Conservation (phyloP, 2,113 vertebrate genomes). For the Cercocebus atys region DNA sequence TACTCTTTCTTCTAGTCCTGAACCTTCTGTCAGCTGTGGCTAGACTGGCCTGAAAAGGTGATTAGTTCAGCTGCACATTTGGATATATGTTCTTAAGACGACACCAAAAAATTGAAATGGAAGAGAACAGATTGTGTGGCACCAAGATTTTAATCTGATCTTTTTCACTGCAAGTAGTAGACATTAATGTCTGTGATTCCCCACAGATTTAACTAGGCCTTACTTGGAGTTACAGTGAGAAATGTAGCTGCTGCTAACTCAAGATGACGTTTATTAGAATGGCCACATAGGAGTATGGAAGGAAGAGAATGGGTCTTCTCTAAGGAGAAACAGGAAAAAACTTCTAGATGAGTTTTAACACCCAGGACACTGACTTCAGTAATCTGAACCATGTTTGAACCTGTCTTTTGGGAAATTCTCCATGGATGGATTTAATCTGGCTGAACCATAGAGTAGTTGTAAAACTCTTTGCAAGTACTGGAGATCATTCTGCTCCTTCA, state of each 20-base stretch:
- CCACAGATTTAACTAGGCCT: neutral
- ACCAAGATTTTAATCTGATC: neutral
- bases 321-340: neutral
- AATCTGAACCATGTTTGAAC: neutral
- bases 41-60: neutral
- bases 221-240: neutral
- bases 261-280: neutral
- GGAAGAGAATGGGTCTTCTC: neutral
- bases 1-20: neutral
- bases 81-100: neutral
- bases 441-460: neutral
- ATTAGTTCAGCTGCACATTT: neutral
- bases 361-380: neutral
- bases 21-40: neutral
- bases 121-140: neutral
- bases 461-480: neutral
- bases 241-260: neutral
- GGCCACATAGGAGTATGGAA: neutral
- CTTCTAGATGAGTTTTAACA: neutral
- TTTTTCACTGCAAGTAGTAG: neutral
- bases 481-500: neutral
- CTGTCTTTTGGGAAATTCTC: neutral
- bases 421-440: neutral
- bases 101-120: neutral
- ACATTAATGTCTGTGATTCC: neutral